phyloP scores from a whole-genome alignment of 1,140 invertebrate species.

The Drosophila chauvacae region DNA sequence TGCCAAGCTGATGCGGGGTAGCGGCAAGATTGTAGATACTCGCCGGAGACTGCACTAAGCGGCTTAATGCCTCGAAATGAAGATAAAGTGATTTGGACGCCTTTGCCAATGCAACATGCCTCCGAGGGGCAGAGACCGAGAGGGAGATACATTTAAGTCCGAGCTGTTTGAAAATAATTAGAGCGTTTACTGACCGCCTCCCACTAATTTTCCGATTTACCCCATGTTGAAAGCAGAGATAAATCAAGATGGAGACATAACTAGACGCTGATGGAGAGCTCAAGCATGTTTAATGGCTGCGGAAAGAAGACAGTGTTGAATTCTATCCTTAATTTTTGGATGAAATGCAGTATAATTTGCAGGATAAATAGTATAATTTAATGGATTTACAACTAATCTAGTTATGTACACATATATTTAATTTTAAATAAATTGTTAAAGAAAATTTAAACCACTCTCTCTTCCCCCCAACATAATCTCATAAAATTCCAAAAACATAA shows the following conservation, averaged over 20 bases:
- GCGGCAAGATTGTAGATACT: conserved; percentile 7
- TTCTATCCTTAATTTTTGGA: neutral
- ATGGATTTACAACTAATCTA: no score
- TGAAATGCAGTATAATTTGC: neutral
- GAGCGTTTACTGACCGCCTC: conserved; percentile 67
- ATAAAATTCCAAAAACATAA: conserved; percentile 24
- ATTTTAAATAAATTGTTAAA: no score
- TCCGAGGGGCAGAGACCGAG: neutral
- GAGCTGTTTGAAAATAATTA: conserved; percentile 80
- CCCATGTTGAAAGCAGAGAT: conserved; percentile 23
- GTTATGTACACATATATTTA: no score
- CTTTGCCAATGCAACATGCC: conserved; percentile 47
- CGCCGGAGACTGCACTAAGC: conserved; percentile 69
- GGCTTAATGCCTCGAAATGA: conserved; percentile 77
- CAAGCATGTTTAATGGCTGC: conserved; percentile 19
- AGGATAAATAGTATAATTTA: no score
- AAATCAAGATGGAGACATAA: conserved; percentile 17
- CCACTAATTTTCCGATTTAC: conserved; percentile 11
- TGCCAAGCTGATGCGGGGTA: conserved; percentile 1
- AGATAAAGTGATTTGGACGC: conserved; percentile 71
- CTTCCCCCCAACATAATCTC: neutral
- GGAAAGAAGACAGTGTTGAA: neutral
- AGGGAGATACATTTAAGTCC: conserved; percentile 71
- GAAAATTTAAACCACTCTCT: neutral
- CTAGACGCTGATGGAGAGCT: conserved; percentile 12